Evolutionary conservation across 2,888 invertebrate genomes (phyloP).

Genomic region (Elysia crispata): DNA sequence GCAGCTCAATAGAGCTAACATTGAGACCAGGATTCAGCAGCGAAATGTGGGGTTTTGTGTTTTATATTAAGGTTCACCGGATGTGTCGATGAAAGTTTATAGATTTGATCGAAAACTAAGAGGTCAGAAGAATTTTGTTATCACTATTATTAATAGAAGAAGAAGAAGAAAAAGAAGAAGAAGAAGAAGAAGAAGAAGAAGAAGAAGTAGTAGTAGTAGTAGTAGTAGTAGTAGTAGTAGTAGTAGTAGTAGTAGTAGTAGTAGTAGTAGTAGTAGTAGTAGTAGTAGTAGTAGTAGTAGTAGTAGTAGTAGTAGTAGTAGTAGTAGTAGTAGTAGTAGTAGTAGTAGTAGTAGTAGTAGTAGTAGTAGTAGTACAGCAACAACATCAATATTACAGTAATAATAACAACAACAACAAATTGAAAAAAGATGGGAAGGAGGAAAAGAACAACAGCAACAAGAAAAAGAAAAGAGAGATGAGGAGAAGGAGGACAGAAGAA

Average conservation of each 20-base stretch:
- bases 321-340: slow-evolving; percentile 4
- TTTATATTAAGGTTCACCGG: too few relatives aligned
- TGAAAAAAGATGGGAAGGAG: too few relatives aligned
- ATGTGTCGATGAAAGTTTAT: too few relatives aligned
- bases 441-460: too few relatives aligned
- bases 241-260: neutral
- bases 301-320: slow-evolving; percentile 25
- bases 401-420: too few relatives aligned
- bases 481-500: too few relatives aligned
- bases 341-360: slow-evolving; percentile 1
- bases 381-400: too few relatives aligned
- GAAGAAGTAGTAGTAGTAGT: slow-evolving; percentile 49
- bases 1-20: too few relatives aligned
- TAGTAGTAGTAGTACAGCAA: slow-evolving; percentile 2
- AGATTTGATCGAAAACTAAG: too few relatives aligned
- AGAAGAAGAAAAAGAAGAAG: slow-evolving; percentile 24
- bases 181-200: slow-evolving; percentile 32
- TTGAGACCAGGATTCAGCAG: too few relatives aligned
- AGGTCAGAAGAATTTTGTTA: neutral
- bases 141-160: neutral
- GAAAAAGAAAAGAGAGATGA: too few relatives aligned
- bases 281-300: slow-evolving; percentile 49
- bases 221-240: slow-evolving; percentile 43
- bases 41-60: too few relatives aligned
- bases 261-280: slow-evolving; percentile 50